Base-by-base conservation (phyloP, 2,888 invertebrate species). In the Cryptus viduatorius region DNA sequence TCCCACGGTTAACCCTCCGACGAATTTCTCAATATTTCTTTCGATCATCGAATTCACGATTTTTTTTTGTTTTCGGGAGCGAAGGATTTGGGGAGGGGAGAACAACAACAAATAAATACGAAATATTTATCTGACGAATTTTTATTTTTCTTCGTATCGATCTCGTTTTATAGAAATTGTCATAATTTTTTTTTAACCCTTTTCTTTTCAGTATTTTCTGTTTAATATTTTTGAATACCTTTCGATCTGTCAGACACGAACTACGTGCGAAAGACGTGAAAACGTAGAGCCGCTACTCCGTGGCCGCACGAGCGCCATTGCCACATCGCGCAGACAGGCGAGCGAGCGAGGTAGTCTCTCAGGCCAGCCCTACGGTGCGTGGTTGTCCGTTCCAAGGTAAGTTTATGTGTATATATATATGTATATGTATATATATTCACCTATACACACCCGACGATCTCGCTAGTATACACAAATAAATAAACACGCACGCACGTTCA, bases 281-380 rank as follows among this genome's bases (percentile, higher is more conserved):
- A 78, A 73, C 77, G 44, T 80, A 83, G 89, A 90, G 81, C 87
- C 83, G 88, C 89, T 88, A 89, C 85, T 86, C 84, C 84, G 83
- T 84, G 84, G 87, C 86, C 87, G 87, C 85, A 90, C 88, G 88
- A 87, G 90, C 92, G 90, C 90, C 90, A 92, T 91, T 91, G 90
- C 92, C 91, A 90, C 90, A 90, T 91, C 89, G 86, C 89, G 85
- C 85, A 87, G 87, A 85, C 87, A 87, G 77, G 84, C 83, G 79
- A 64, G 50, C 65, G 53, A 19, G 61, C 76, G 59, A 72, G 69
- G 61, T 75, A 65, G 65, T 37, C 42, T 59, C 44, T 75, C 64
- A 50, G 19, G 64, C 79, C 61, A 72, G 71, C 79, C 69, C 73
- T 81, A 69, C 67, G 69, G 65, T 80, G 73, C 56, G 73, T 72